Evolutionary conservation across 2,888 invertebrate genomes (phyloP), one percentile per base, ranked within the genome.

Genomic region (Neoitamus cyanurus): DNA sequence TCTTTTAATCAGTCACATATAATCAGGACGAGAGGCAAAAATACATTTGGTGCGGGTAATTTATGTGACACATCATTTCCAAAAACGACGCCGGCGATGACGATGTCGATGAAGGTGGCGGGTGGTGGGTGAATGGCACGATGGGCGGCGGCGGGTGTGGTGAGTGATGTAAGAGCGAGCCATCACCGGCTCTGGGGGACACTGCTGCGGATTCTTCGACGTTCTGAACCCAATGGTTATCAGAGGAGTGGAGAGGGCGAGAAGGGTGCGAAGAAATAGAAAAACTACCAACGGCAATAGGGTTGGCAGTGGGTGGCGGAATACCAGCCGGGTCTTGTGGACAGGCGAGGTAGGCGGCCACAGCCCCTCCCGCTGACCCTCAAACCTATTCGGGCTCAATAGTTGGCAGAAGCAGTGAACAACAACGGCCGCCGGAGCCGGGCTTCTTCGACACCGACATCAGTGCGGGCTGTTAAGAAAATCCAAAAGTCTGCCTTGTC

Each of bases 1-100:
- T 86, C 87, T 86, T 87, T 87, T 87, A 87, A 87, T 87, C 87
- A 87, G 87, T 87, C 87, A 87, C 83, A 86, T 86, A 86, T 87
- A 87, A 87, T 87, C 86, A 86, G 86, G 84, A 86, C 84, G 85
- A 86, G 84, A 86, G 85, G 84, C 85, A 84, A 83, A 86, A 83
- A 85, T 83, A 83, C 48, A 48, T 83, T 83, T 83, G 72, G 72
- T 83, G 72, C 72, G 83, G 86, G 86, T 86, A 86, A 86, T 86
- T 86, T 86, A 86, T 86, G 86, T 86, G 86, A 86, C 86, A 86
- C 86, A 86, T 86, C 86, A 86, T 86, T 86, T 86, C 85, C 84
- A 86, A 85, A 86, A 85, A 84, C 85, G 84, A 86, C 85, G 84
- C 36, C 84, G 82, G 80, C 84, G 73, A 82, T 83, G 84, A 84